Evolutionary conservation across 2,797 vertebrate species (phyloP).

Genomic region (Anguilla obscura): DNA sequence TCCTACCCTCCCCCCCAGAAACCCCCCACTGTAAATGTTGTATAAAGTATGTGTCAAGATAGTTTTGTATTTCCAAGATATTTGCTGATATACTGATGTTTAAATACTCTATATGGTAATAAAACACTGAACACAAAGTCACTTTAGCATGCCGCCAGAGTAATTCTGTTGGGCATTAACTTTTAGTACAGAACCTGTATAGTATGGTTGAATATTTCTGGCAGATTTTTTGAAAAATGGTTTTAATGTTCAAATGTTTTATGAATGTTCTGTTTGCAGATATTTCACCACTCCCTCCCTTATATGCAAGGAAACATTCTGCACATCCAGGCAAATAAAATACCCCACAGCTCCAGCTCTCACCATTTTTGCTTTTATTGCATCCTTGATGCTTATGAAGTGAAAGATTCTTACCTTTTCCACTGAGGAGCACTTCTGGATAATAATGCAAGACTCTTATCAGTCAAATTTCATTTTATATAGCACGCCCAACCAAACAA

Average conservation of each 20-base stretch:
- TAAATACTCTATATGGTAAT: too few species aligned
- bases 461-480: slow-evolving; percentile 16
- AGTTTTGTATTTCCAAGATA: neutral
- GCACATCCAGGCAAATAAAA: neutral
- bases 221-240: neutral
- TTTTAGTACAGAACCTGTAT: neutral
- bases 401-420: neutral
- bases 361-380: neutral
- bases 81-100: neutral
- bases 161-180: neutral
- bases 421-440: neutral
- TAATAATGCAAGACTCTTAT: neutral
- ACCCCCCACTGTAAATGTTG: slow-evolving; percentile 56
- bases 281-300: neutral
- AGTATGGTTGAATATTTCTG: neutral
- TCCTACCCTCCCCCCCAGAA: slow-evolving; percentile 36
- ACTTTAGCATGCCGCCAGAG: neutral
- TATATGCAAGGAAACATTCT: neutral
- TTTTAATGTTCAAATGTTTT: neutral
- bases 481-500: slow-evolving; percentile 27
- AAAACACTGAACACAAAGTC: neutral
- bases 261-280: neutral
- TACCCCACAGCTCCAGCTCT: neutral
- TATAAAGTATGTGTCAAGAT: neutral
- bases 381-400: neutral